Evolutionary conservation across 2,113 vertebrate genomes (phyloP), one percentile per base, ranked within the genome.

Genomic region (Chascanopsetta lugubris): DNA sequence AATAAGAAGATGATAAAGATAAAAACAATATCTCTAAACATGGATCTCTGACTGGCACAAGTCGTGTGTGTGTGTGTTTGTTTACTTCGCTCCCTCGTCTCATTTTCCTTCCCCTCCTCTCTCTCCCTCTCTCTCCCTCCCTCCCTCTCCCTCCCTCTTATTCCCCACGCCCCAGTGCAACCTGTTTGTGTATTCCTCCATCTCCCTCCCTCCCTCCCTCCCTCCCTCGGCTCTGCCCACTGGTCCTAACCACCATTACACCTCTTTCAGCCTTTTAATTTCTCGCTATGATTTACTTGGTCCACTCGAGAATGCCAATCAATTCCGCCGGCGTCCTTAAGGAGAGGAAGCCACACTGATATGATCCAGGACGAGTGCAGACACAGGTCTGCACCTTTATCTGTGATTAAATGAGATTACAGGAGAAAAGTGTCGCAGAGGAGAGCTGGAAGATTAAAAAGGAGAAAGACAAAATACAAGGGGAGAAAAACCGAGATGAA

Each of bases 101-200:
- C 79, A 79, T 86, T 82, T 80, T 58, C 72, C 64, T 70, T 34
- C 50, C 69, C 56, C 47, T 36, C 58, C 67, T 46, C 54, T 56
- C 67, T 72, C 63, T 36, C 1, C 11, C 54, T 10, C 66, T 54
- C 68, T 63, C 64, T 56, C 65, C 11, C 43, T 45, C 40, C 9
- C 54, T 10, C 66, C 50, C 68, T 61, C 61, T 58, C 63, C 13
- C 45, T 24, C 42, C 8, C 20, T 26, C 26, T 61, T 67, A 81
- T 85, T 88, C 86, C 85, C 86, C 70, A 85, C 80, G 85, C 73
- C 85, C 68, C 76, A 61, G 56, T 67, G 75, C 85, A 88, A 90
- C 90, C 82, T 89, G 88, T 88, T 87, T 90, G 84, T 91, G 85
- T 83, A 88, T 84, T 88, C 78, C 71, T 83, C 69, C 68, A 70